These are phyloP conservation scores for Ophiothrix spiculata DNA, from an alignment of 35 echinoderm and acorn worm genomes.

Conservation along the genomic window DNA sequence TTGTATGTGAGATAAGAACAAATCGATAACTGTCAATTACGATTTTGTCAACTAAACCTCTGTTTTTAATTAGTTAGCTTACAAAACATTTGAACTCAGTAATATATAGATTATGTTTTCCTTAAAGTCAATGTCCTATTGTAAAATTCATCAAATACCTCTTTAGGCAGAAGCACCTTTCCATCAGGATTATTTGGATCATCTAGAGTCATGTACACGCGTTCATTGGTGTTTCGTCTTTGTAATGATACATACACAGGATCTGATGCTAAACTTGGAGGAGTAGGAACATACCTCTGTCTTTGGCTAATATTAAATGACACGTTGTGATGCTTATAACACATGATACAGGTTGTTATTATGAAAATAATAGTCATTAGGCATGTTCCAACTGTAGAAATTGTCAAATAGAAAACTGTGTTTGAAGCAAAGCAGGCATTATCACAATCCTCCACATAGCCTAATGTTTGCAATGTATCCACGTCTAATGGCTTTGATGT, in stretches of 20 bases:
- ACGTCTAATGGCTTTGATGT: not conserved
- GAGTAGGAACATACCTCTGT: not conserved
- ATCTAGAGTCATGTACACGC: not conserved
- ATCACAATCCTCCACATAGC: not conserved
- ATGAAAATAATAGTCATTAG: not conserved
- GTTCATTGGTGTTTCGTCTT: not conserved
- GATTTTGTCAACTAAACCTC: too few species aligned
- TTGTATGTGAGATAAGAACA: too few species aligned
- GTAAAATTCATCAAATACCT: constrained; percentile 8
- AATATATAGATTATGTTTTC: not conserved
- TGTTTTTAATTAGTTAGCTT: too few species aligned
- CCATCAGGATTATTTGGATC: not conserved
- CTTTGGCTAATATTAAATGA: not conserved
- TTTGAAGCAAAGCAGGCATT: not conserved
- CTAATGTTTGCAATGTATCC: too few species aligned
- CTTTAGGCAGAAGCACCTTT: not conserved
- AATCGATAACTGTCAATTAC: too few species aligned
- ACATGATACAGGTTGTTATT: not conserved
- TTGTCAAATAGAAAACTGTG: not conserved
- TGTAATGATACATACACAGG: not conserved
- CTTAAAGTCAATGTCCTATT: not conserved
- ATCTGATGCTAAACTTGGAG: not conserved
- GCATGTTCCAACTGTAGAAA: not conserved
- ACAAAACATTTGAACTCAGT: too few species aligned
- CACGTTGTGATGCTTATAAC: not conserved